A percentile compares a stretch with the other conserved stretches of the same genome.
phyloP scores from a whole-genome alignment of 2,888 invertebrate genomes.

The Megastigmus dorsalis region DNA sequence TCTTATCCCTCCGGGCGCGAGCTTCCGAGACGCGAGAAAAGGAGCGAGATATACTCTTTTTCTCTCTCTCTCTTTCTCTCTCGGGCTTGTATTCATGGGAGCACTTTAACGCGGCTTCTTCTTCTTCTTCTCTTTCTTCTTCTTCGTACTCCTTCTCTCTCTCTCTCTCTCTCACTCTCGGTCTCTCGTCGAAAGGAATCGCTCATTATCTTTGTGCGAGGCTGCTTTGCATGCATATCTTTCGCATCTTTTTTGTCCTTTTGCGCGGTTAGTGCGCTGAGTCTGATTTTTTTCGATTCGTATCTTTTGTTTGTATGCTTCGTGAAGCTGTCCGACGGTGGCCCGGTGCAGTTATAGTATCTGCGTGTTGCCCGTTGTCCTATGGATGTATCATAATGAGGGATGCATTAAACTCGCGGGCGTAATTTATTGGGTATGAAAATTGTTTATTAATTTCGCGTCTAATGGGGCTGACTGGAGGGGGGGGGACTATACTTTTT shows the following conservation, averaged over 20 bases:
- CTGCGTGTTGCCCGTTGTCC: too few relatives aligned
- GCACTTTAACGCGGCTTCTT: conserved; percentile 37
- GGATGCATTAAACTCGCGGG: not conserved
- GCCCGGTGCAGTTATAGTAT: too few relatives aligned
- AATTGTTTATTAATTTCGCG: conserved; percentile 50
- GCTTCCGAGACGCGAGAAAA: too few relatives aligned
- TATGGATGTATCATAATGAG: conserved; percentile 35
- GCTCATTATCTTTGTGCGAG: conserved; percentile 45
- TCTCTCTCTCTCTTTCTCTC: not conserved
- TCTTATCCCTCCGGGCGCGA: conserved; percentile 42
- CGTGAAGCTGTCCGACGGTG: too few relatives aligned
- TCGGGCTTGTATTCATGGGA: conserved; percentile 23
- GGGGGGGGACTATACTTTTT: too few relatives aligned
- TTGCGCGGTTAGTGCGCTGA: not conserved
- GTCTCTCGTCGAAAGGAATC: conserved; percentile 33
- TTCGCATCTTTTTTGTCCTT: not conserved
- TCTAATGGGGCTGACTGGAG: not conserved
- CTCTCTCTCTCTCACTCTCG: conserved; percentile 37
- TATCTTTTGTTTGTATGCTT: conserved; percentile 39
- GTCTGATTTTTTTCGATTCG: conserved; percentile 30
- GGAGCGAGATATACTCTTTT: too few relatives aligned
- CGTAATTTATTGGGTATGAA: conserved; percentile 53
- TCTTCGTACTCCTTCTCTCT: conserved; percentile 51
- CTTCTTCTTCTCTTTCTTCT: not conserved
- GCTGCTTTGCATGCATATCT: conserved; percentile 30